These are phyloP conservation scores for Microcebus lehilahytsara DNA, from an alignment of 2,113 vertebrate genomes.

Conservation along the genomic window DNA sequence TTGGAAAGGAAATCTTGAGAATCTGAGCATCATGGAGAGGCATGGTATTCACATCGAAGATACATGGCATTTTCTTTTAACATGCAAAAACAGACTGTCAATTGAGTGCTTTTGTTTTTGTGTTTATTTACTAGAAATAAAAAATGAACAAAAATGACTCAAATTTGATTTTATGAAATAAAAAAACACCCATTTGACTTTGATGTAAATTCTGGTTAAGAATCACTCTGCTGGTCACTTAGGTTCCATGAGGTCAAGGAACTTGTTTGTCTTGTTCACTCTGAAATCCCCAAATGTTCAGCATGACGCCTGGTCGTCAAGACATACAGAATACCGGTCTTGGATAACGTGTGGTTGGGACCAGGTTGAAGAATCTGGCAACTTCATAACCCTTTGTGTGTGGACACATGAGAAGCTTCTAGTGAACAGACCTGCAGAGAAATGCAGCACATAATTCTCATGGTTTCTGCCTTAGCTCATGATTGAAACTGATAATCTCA, in stretches of 20 bases:
- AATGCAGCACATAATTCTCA: neutral
- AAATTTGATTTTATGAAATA: neutral
- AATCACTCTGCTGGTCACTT: neutral
- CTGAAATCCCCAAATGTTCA: neutral
- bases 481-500: constrained; percentile 44
- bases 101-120: neutral
- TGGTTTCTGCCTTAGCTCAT: neutral
- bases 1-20: neutral
- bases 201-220: neutral
- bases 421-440: neutral
- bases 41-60: neutral
- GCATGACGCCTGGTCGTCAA: neutral
- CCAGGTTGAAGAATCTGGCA: neutral
- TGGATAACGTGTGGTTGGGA: no score
- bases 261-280: neutral
- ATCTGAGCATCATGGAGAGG: neutral
- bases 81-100: neutral
- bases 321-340: neutral
- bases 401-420: neutral
- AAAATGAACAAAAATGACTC: neutral
- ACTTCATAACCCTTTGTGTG: no score
- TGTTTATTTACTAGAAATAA: neutral
- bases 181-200: neutral
- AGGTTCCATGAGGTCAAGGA: neutral
- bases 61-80: neutral